These are phyloP conservation scores for Calephelis virginiensis DNA, from an alignment of 1,140 invertebrate species.

Conservation along the genomic window DNA sequence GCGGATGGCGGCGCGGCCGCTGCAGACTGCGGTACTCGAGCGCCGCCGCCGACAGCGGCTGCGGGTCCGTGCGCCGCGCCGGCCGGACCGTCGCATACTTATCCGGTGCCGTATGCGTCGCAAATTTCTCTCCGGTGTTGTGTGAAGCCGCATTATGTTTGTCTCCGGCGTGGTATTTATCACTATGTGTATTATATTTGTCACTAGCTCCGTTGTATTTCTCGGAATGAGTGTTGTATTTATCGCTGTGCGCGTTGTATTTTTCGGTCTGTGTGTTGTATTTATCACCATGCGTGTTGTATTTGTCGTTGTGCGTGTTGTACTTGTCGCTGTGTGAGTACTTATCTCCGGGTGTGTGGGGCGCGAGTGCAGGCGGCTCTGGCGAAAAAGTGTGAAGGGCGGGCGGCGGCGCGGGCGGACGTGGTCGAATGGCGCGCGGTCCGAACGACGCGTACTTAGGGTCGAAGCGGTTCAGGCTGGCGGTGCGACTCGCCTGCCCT, in stretches of 20 bases:
- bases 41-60: slow-evolving; percentile 63
- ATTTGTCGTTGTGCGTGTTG: not conserved
- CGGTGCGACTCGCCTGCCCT: slow-evolving; percentile 53
- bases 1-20: slow-evolving; percentile 50
- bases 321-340: slow-evolving; percentile 6
- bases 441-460: slow-evolving; percentile 82
- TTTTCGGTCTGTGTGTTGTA: not conserved
- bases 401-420: slow-evolving; percentile 60
- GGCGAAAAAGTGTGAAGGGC: slow-evolving; percentile 58
- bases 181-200: not conserved
- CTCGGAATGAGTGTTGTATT: slow-evolving; percentile 1
- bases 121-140: not conserved
- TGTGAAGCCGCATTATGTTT: not conserved
- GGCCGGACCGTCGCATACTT: slow-evolving; percentile 70
- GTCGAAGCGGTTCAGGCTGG: slow-evolving; percentile 80
- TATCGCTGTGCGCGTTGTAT: not conserved
- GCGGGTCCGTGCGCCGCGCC: slow-evolving; percentile 56
- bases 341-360: slow-evolving; percentile 19
- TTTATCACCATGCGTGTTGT: not conserved
- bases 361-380: slow-evolving; percentile 33
- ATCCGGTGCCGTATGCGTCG: slow-evolving; percentile 35
- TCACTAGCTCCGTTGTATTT: not conserved
- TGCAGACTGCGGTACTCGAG: slow-evolving; percentile 68
- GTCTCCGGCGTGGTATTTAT: not conserved
- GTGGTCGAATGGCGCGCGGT: slow-evolving; percentile 77